These are phyloP conservation scores for Trichomalopsis sarcophagae DNA, from an alignment of 1,140 invertebrate genomes.

Conservation along the genomic window DNA sequence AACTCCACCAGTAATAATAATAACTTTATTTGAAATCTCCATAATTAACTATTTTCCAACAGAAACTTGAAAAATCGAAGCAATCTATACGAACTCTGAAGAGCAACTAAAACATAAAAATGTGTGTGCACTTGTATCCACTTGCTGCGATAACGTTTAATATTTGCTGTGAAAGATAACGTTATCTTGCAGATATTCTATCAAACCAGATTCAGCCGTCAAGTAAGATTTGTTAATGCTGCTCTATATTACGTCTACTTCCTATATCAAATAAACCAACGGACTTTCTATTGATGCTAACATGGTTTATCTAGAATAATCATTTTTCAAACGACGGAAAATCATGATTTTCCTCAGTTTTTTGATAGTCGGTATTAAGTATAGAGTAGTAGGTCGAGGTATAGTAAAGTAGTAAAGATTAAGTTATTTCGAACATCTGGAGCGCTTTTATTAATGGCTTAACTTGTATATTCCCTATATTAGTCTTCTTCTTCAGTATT, in stretches of 20 bases:
- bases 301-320: slow-evolving; percentile 7
- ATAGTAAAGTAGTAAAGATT: slow-evolving; percentile 61
- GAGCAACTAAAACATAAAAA: slow-evolving; percentile 6
- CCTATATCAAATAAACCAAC: neutral
- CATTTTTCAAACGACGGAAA: neutral
- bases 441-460: slow-evolving; percentile 72
- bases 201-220: neutral
- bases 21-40: slow-evolving; percentile 62
- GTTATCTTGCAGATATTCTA: slow-evolving; percentile 35
- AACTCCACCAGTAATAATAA: slow-evolving; percentile 69
- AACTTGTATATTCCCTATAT: slow-evolving; percentile 64
- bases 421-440: slow-evolving; percentile 73
- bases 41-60: slow-evolving; percentile 29
- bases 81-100: neutral
- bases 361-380: slow-evolving; percentile 60
- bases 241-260: neutral
- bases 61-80: neutral
- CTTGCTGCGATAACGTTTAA: slow-evolving; percentile 16
- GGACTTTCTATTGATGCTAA: neutral
- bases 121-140: neutral
- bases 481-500: slow-evolving; percentile 57
- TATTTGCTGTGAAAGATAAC: slow-evolving; percentile 19
- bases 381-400: slow-evolving; percentile 58
- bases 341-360: slow-evolving; percentile 32
- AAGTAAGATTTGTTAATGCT: neutral